Evolutionary conservation across 2,113 vertebrate species (phyloP), one percentile per base, ranked within the genome.

Genomic region (Nipponia nippon): DNA sequence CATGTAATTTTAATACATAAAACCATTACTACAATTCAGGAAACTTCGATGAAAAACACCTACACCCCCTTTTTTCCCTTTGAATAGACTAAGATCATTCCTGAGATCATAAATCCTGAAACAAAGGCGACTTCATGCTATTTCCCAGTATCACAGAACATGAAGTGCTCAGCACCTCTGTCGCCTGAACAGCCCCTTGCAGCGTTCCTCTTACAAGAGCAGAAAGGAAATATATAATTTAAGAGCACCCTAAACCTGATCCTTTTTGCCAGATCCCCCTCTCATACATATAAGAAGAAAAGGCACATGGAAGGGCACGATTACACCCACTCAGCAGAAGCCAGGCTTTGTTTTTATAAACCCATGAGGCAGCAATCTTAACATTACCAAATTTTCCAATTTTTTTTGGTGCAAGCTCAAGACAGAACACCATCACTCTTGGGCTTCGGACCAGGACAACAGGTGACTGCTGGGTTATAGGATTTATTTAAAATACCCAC

Each of bases 151-250:
- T 2, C 8, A 4, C 44, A n/a, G 63, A 69, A 76, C 67, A 76
- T 0, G 1, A 50, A 73, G 40, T 29, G 34, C 70, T 85, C 70
- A 2, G 5, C 1, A 3, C 22, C 30, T 3, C 11, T 65, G 19
- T 1, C 3, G 4, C 66, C 76, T 13, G 11, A 78, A 46, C 19
- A 77, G 84, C 38, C 62, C 67, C 56, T 58, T n/a, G 62, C 32
- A 44, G 76, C 1, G 15, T 25, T 75, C 61, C 34, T 0, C 0
- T 26, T 77, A 36, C 47, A 81, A 81, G 15, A 72, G 46, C 44
- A 42, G 49, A 56, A 90, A 61, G 66, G 40, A 70, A 95, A 84
- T 10, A n/a, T 0, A 23, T 11, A 8, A 78, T 82, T 80, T 47
- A 55, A 87, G 40, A 65, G 40, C 21, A 70, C 23, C n/a, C 23